Evolutionary conservation across 1,140 invertebrate species (phyloP).

Genomic region (Drosophila repletoides): DNA sequence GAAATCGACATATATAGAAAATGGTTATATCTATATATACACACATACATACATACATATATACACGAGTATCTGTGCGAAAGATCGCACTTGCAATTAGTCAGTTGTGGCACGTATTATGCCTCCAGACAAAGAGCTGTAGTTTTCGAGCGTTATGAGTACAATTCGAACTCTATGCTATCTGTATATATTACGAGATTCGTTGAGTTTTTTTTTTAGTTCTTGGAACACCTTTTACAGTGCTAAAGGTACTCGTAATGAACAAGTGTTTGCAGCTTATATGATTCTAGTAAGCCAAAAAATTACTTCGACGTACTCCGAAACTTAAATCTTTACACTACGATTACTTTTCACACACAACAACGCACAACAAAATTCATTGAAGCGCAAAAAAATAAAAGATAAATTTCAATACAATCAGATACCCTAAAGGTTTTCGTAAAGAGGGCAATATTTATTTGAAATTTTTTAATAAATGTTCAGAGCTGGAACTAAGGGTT

Average conservation of each 20-base stretch:
- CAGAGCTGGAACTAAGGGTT: no score
- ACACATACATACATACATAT: neutral
- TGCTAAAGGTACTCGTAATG: neutral
- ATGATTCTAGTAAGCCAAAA: no score
- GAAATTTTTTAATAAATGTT: no score
- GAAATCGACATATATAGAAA: conserved; percentile 13
- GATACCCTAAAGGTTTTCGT: no score
- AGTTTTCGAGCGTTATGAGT: neutral
- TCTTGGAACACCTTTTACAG: neutral
- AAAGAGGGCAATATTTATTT: no score
- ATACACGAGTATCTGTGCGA: conserved; percentile 14
- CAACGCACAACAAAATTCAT: no score
- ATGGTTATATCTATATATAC: neutral
- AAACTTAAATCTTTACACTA: no score
- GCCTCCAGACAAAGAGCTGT: neutral
- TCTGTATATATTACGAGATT: no score
- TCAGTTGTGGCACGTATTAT: conserved; percentile 10
- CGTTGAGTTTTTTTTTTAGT: neutral
- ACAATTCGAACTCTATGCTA: neutral
- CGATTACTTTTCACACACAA: no score
- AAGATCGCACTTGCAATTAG: conserved; percentile 37
- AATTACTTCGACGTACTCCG: no score
- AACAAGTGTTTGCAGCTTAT: conserved; percentile 9
- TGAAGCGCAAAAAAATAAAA: no score
- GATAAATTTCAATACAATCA: no score